These are phyloP conservation scores for Phortica magna DNA, from an alignment of 2,888 invertebrate species.

Conservation along the genomic window DNA sequence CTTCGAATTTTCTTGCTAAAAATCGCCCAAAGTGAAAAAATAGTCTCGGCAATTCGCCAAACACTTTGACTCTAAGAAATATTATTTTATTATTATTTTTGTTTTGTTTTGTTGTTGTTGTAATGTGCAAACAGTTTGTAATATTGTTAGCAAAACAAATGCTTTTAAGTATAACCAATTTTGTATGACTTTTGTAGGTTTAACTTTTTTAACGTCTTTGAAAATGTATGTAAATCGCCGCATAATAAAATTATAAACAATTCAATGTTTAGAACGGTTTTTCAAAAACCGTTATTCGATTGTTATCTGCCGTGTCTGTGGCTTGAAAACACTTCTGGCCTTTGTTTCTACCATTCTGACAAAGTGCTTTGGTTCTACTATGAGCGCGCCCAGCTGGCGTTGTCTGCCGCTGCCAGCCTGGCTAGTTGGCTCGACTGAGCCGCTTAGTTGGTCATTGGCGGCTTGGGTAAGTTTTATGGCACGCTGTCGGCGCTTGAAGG, in stretches of 20 bases:
- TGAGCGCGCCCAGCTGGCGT: constrained; percentile 17
- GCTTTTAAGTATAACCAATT: constrained; percentile 2
- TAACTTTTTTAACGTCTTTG: neutral
- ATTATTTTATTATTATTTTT: neutral
- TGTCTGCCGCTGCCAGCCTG: too few relatives aligned
- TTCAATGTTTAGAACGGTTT: neutral
- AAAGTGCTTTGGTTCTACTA: neutral
- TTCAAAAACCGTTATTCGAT: constrained; percentile 14
- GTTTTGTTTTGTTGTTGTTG: neutral
- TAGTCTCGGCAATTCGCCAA: neutral
- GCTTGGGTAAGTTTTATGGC: neutral
- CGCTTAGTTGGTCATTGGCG: neutral
- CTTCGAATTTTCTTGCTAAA: neutral
- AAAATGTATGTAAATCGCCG: neutral
- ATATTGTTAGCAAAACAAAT: constrained; percentile 18
- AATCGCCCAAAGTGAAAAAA: constrained; percentile 3
- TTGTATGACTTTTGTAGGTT: constrained; percentile 2
- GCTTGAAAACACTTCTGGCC: constrained; percentile 26
- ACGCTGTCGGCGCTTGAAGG: neutral
- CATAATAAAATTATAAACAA: constrained; percentile 9
- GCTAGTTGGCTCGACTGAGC: neutral
- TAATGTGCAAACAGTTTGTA: constrained; percentile 9
- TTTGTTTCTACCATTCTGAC: neutral
- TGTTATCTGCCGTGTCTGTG: neutral
- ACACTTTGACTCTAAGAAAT: neutral